Conservation (phyloP, 2,797 vertebrate genomes). For the Anabas testudineus region DNA sequence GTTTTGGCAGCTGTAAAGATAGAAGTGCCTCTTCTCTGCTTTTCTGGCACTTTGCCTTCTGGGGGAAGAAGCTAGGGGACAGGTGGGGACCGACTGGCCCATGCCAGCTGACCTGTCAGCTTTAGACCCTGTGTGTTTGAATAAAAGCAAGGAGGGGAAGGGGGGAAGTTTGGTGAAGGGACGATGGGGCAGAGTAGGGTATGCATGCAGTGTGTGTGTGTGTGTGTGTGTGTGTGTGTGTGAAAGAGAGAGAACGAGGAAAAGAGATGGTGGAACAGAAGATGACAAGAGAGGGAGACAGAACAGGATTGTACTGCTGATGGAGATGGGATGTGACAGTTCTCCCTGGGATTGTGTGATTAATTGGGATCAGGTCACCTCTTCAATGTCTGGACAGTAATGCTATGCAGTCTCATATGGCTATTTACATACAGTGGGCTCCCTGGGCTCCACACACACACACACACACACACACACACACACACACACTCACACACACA, state of each 20-base stretch:
- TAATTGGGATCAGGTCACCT: conserved; percentile 97
- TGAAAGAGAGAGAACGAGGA: conserved; percentile 21
- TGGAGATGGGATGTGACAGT: conserved; percentile 93
- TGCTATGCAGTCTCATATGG: conserved; percentile 88
- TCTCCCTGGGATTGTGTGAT: conserved; percentile 93
- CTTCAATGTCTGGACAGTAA: conserved; percentile 87
- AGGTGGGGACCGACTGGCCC: conserved; percentile 77
- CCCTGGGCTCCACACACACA: conserved; percentile 66
- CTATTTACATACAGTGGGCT: conserved; percentile 87
- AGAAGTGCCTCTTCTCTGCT: conserved; percentile 58
- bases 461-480: conserved; percentile 47
- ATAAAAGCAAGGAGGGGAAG: conserved; percentile 60
- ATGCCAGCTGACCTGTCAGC: conserved; percentile 82
- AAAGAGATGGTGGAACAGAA: conserved; percentile 75
- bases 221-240: conserved; percentile 30
- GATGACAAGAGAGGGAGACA: conserved; percentile 82
- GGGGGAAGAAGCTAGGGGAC: conserved; percentile 74
- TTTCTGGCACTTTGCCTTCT: conserved; percentile 76
- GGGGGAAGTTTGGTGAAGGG: conserved; percentile 35
- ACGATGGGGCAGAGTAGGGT: conserved; percentile 40
- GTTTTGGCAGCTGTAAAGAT: conserved; percentile 76
- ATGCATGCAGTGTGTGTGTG: conserved; percentile 33
- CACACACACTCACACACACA: conserved; percentile 46
- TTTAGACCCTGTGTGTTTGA: conserved; percentile 67
- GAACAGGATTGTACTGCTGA: conserved; percentile 82